Base-by-base conservation (phyloP, 2,888 invertebrate genomes). In the Netelia inedita region DNA sequence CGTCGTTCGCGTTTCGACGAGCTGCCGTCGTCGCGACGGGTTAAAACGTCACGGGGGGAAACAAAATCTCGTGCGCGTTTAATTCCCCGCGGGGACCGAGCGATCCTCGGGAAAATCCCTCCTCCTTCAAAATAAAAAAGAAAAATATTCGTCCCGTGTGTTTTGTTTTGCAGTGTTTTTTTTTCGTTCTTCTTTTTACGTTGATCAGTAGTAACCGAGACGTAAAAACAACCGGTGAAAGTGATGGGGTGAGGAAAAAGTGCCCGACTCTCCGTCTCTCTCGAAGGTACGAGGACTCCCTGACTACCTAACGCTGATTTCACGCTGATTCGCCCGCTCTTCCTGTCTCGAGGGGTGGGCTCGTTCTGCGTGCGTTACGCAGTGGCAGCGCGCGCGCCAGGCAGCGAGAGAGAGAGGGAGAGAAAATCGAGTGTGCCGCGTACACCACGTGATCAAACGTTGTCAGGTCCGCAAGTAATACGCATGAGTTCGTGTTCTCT, bases 361-460 rank as follows among this genome's bases (percentile, higher is more conserved):
- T 43, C 53, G 35, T 35, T 35, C 35, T 16, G 75, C 28, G 21
- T 61, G 59, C 69, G 79, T 81, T 79, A 87, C 75, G 79, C 79
- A 83, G 81, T 72, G 59, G 76, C 66, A 57, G 72, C 50, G 61
- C 53, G 43, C 73, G 65, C 63, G 78, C 55, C 55, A 28, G 19
- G 41, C 14, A 59, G 66, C 46, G 50, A 28, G 43, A 28, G 53
- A 74, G 65, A 57, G 61, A 50, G 53, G 61, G 69, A 66, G 3
- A 16, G 78, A 69, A 35, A 68, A 78, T 69, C 61, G 71, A 79
- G 84, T 35, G 35, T 35, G 35, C 75, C 74, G 66, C 68, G 85
- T 86, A 81, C 87, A 89, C 91, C 91, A 91, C 91, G 91, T 91
- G 91, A 91, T 90, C 88, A 75, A 88, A 87, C 90, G 87, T 86